Base-by-base conservation (phyloP, 1,140 invertebrate genomes). In the Contarinia nasturtii region DNA sequence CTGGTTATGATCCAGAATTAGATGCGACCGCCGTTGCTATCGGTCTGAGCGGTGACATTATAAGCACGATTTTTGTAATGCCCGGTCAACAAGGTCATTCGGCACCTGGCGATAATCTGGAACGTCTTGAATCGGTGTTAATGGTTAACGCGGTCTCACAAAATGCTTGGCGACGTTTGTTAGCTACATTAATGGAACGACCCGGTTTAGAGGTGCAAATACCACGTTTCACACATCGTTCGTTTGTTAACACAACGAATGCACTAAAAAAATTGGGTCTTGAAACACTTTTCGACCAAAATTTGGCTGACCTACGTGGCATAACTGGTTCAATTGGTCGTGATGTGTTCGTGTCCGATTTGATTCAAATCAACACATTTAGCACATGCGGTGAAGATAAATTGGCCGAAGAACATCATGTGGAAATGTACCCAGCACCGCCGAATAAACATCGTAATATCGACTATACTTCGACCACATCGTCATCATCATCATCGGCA, bases 1-100 rank as follows among this genome's bases (percentile, higher is more conserved):
- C 83, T 14, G 83, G 83, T 1, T 87, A 87, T 52, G 86, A 88
- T 49, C 80, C 81, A 0, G 73, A 75, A 38, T 58, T 89, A 21
- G 84, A 88, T 56, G 83, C 83, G 0, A 88, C 86, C 0, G 80
- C 80, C 3, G 77, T 82, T 8, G 75, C 82, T 11, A 59, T 86
- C 20, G 80, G 80, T 15, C 73, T 69, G n/a, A 66, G 70, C 1
- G 75, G 80, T 46, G 75, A 81, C 48, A 67, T 79, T 0, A 70
- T 86, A 0, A 84, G 80, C 44, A 82, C 80, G 1, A 73, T 89
- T 18, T 77, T 87, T 43, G 67, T 86, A 0, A 76, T 89, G 63
- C 84, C 85, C 0, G 81, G 80, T 1, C 79, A 82, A 55, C 79
- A 81, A 58, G 80, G 78, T 27, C 72, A 79, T 33, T 70, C 77